Conservation (phyloP, 2,113 vertebrate genomes). For the Anarrhichthys ocellatus region DNA sequence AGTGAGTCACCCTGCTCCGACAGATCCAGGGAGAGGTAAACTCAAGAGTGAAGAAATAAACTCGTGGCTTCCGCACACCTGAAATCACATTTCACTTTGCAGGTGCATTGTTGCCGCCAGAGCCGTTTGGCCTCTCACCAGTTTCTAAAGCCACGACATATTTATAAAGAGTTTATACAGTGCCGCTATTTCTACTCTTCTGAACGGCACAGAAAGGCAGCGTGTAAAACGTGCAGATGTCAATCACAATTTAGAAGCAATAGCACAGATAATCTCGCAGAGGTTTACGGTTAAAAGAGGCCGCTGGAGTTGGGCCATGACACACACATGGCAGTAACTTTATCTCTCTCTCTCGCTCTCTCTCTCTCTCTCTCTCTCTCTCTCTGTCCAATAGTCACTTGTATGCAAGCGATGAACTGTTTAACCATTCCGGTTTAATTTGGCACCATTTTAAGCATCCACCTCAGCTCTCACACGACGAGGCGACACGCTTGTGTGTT, state of each 20-base stretch:
- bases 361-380: neutral
- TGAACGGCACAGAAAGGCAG: neutral
- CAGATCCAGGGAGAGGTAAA: conserved; percentile 51
- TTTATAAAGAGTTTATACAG: too few species aligned
- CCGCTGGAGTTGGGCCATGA: conserved; percentile 66
- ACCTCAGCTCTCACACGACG: conserved; percentile 19
- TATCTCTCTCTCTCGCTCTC: conserved; percentile 6
- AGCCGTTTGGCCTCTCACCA: neutral
- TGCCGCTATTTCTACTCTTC: neutral
- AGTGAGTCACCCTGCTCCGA: conserved; percentile 24
- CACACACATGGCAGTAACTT: conserved; percentile 71
- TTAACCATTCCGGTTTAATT: conserved; percentile 37
- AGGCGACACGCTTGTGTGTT: neutral
- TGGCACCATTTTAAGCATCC: conserved; percentile 45
- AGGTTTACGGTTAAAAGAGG: conserved; percentile 58
- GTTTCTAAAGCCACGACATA: neutral
- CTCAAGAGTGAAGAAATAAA: conserved; percentile 40
- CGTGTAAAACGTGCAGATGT: conserved; percentile 32
- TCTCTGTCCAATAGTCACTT: conserved; percentile 22
- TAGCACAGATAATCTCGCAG: conserved; percentile 61
- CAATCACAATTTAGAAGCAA: conserved; percentile 70
- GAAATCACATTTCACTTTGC: conserved; percentile 66
- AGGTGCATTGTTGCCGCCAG: conserved; percentile 40
- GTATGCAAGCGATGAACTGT: conserved; percentile 40
- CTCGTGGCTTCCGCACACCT: conserved; percentile 57